A percentile compares a stretch with the other conserved stretches of the same genome.
These are phyloP conservation scores for Odontophorus gujanensis DNA, from an alignment of 2,113 vertebrate species.

Conservation along the genomic window DNA sequence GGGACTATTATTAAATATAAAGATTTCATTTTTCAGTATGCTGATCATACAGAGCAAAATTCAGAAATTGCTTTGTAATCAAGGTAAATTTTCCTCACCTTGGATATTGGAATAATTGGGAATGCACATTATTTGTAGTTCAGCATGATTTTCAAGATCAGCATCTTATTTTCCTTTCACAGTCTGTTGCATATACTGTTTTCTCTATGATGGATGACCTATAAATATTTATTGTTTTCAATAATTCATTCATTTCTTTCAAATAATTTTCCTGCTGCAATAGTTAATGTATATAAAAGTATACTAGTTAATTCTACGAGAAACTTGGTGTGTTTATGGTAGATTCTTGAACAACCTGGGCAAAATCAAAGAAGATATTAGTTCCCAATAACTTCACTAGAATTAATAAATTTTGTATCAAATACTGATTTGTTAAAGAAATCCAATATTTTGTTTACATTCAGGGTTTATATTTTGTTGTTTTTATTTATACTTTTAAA, in stretches of 20 bases:
- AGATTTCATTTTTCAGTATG: not conserved
- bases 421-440: not conserved
- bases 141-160: not conserved
- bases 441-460: not conserved
- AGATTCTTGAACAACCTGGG: not conserved
- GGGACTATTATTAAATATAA: not conserved
- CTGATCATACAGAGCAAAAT: not conserved
- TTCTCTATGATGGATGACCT: not conserved
- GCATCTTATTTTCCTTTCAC: not conserved
- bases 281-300: not conserved
- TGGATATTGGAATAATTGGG: not conserved
- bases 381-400: accelerated
- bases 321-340: not conserved
- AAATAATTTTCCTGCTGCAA: not conserved
- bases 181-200: not conserved
- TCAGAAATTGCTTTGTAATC: not conserved
- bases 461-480: not conserved
- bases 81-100: not conserved
- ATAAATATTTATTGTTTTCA: not conserved
- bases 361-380: not conserved
- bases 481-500: not conserved
- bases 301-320: not conserved
- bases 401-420: not conserved
- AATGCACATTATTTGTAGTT: not conserved
- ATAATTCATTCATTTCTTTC: not conserved